phyloP scores from a whole-genome alignment of 2,113 vertebrate species.

The Pachyramphus minor region DNA sequence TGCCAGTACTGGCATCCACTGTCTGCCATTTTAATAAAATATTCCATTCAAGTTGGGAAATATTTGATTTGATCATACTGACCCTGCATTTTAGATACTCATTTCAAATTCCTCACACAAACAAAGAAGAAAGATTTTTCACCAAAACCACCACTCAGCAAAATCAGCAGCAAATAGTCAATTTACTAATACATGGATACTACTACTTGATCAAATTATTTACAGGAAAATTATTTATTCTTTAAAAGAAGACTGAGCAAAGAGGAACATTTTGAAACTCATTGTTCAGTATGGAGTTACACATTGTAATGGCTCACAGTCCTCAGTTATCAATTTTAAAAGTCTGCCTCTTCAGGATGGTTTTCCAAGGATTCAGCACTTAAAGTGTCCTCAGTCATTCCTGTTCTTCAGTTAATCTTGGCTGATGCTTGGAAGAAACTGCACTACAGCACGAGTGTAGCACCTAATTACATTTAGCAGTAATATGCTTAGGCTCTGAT shows the following conservation, averaged over 20 bases:
- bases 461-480: slow-evolving; percentile 32
- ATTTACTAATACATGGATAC: neutral
- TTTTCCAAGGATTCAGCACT: neutral
- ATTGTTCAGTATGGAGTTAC: neutral
- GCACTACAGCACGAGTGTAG: neutral
- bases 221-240: neutral
- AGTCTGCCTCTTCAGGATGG: neutral
- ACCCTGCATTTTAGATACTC: neutral
- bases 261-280: neutral
- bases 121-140: neutral
- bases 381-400: neutral
- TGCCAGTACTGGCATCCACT: neutral
- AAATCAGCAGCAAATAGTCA: neutral
- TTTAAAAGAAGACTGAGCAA: neutral
- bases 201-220: neutral
- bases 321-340: neutral
- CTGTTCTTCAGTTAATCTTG: neutral
- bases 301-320: neutral
- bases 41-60: neutral
- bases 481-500: slow-evolving; percentile 44
- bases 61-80: neutral
- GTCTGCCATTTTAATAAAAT: neutral
- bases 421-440: neutral
- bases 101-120: neutral
- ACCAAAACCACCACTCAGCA: neutral